A percentile compares a stretch with the other conserved stretches of the same genome.
Conservation (phyloP, 1,140 invertebrate species). For the Lepidurus arcticus region DNA sequence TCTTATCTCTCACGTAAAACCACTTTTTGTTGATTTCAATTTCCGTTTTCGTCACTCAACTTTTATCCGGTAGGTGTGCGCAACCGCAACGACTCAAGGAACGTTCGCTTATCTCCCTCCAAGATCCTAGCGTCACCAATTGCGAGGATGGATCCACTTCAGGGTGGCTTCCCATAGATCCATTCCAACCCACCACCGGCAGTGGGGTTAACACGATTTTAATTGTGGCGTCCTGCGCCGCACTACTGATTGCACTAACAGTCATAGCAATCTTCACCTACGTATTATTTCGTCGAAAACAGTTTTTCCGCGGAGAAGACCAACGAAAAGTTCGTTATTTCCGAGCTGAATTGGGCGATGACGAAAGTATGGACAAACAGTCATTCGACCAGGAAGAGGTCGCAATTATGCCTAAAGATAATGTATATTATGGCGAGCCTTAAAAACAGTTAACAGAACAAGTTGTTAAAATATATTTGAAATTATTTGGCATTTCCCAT, state of each 20-base stretch:
- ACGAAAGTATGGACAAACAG: neutral
- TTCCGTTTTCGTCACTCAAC: neutral
- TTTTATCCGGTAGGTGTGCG: neutral
- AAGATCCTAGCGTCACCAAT: constrained; percentile 5
- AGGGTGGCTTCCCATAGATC: neutral
- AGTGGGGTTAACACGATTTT: neutral
- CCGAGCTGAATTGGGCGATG: neutral
- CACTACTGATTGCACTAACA: neutral
- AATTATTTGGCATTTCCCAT: neutral
- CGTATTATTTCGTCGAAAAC: neutral
- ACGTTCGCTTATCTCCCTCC: neutral
- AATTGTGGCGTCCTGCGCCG: neutral
- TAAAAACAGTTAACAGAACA: neutral
- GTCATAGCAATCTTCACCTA: neutral
- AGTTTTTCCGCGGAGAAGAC: neutral
- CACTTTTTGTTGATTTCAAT: neutral
- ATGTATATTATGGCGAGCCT: neutral
- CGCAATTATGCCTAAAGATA: neutral
- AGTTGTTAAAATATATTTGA: neutral
- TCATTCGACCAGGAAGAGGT: constrained; percentile 1
- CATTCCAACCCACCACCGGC: neutral
- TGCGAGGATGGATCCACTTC: neutral
- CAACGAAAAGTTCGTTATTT: neutral
- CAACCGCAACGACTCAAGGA: neutral
- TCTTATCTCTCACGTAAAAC: constrained; percentile 34